These are phyloP conservation scores for Ptychobarbus kaznakovi DNA, from an alignment of 2,797 vertebrate species.

Conservation along the genomic window DNA sequence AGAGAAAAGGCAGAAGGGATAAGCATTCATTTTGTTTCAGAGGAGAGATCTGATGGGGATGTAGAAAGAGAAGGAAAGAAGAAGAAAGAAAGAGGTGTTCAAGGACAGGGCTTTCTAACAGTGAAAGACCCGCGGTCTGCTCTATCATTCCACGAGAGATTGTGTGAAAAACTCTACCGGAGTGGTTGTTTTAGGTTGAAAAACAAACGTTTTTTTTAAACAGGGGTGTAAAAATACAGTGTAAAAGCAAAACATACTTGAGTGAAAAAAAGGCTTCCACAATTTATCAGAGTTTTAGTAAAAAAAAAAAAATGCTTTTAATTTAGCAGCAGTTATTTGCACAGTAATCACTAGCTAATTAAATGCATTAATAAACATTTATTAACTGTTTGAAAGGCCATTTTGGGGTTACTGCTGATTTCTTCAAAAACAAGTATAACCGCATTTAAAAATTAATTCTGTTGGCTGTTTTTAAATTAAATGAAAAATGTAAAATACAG, in stretches of 20 bases:
- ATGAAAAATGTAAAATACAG: not conserved
- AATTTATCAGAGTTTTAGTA: not conserved
- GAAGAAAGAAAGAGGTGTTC: not conserved
- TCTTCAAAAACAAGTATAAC: not conserved
- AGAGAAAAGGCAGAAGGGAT: constrained; percentile 75
- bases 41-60: constrained; percentile 40
- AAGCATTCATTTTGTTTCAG: constrained; percentile 22
- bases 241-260: not conserved
- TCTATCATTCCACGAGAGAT: not conserved
- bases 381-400: not conserved
- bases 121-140: not conserved
- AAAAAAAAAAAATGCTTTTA: not conserved
- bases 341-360: not conserved
- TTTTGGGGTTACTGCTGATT: not conserved
- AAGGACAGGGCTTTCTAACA: not conserved
- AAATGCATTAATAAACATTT: not conserved
- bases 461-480: not conserved
- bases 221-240: not conserved
- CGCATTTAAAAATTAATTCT: not conserved
- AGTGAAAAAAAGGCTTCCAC: not conserved
- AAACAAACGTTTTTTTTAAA: constrained; percentile 14
- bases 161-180: constrained; percentile 2
- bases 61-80: not conserved
- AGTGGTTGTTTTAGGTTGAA: not conserved
- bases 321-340: not conserved